phyloP scores from a whole-genome alignment of 2,797 vertebrate genomes.

The Petrocephalus schoutedeni region DNA sequence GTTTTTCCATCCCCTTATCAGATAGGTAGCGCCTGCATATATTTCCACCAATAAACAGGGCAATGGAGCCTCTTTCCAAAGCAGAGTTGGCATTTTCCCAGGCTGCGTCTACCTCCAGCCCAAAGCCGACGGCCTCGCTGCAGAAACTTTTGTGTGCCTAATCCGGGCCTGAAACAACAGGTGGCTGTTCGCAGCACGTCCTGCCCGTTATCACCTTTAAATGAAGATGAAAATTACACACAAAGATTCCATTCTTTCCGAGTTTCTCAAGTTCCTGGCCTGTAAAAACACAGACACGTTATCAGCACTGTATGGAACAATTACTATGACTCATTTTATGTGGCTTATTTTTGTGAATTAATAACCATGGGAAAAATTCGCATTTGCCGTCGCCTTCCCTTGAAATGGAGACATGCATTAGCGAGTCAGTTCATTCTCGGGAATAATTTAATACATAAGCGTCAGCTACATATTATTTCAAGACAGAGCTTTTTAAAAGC shows the following conservation, averaged over 20 bases:
- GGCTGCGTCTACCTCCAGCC: slow-evolving; percentile 15
- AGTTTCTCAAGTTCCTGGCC: not conserved
- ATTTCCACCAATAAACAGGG: slow-evolving; percentile 26
- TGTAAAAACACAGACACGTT: not conserved
- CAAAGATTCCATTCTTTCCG: not conserved
- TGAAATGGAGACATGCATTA: not conserved
- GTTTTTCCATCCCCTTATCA: slow-evolving; percentile 22
- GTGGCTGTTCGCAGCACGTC: not conserved
- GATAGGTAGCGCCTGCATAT: slow-evolving; percentile 17
- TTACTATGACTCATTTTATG: not conserved
- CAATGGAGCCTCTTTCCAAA: slow-evolving; percentile 38
- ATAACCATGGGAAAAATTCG: not conserved
- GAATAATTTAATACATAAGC: not conserved
- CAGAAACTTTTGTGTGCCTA: not conserved
- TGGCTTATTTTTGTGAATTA: not conserved
- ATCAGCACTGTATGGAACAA: not conserved
- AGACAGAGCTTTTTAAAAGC: not conserved
- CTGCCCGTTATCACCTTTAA: not conserved
- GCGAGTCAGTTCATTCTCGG: not conserved
- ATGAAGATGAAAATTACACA: not conserved
- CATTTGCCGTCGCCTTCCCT: not conserved
- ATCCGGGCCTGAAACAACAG: not conserved
- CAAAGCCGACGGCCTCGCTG: not conserved
- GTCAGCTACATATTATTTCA: not conserved
- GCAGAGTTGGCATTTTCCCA: slow-evolving; percentile 36